Percentiles rank a stretch among this genome's conserved stretches.
Conservation (phyloP, 1,140 invertebrate species). For the Temnothorax longispinosus region DNA sequence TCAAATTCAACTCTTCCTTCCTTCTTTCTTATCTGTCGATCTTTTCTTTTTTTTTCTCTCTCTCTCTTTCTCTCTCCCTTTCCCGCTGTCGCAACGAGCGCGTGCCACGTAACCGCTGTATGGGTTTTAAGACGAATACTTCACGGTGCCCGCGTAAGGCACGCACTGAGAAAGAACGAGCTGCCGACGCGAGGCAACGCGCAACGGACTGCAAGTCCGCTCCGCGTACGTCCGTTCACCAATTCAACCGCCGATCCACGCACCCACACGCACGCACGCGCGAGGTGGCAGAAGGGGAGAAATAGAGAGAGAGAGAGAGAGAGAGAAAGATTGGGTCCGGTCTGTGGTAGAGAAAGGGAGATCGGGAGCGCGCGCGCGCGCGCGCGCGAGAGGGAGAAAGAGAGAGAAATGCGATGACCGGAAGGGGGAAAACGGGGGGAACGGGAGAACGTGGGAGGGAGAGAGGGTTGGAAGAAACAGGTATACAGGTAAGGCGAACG, state of each 20-base stretch:
- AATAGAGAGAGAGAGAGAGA: neutral
- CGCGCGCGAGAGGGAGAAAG: neutral
- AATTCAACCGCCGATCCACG: conserved; percentile 66
- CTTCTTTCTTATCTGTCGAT: neutral
- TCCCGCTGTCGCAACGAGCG: conserved; percentile 32
- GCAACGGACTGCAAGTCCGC: conserved; percentile 56
- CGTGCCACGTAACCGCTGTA: conserved; percentile 62
- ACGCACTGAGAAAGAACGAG: conserved; percentile 73
- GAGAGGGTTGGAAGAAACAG: neutral
- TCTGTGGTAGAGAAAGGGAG: conserved; percentile 17
- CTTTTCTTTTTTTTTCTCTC: neutral
- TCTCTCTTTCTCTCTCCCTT: neutral
- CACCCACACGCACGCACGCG: conserved; percentile 31
- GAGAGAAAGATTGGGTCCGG: neutral
- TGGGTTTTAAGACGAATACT: conserved; percentile 43
- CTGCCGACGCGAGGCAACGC: conserved; percentile 54
- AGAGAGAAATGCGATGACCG: neutral
- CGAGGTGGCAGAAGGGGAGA: neutral
- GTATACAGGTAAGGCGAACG: neutral
- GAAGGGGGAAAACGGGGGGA: too few relatives aligned
- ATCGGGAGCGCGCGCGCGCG: neutral
- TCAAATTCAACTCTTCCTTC: neutral
- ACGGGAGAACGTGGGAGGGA: neutral
- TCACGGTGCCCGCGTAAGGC: conserved; percentile 67
- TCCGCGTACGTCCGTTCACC: conserved; percentile 61